Base-by-base conservation (phyloP, 2,888 invertebrate genomes). In the Andrena flavipes region DNA sequence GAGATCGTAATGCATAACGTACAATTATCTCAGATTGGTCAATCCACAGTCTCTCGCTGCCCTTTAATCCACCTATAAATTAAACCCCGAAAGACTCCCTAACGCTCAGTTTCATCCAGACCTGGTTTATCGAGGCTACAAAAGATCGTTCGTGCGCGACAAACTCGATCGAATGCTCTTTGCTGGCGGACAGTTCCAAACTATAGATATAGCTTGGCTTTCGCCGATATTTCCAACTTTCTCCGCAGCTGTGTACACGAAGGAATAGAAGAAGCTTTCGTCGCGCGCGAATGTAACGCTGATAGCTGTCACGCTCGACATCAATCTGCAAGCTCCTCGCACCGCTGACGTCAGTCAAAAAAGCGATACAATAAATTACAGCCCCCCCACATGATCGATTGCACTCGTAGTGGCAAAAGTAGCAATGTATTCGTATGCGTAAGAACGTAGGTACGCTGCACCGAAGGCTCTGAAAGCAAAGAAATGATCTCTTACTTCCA, bases 381-480 rank as follows among this genome's bases (percentile, higher is more conserved):
- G n/a, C 65, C 54, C 67, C 67, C 49, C 68, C 62, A 64, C 51
- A 51, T 68, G 49, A 54, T 72, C 76, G 80, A 82, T 74, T 65
- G 81, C 80, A 77, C 70, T 63, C 35, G 80, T 82, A 81, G 79
- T 82, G 54, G 74, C 77, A 23, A 64, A 84, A 76, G 35, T 68
- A 73, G 56, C 48, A 48, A 51, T 60, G 49, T 48, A 35, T 42
- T 35, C 63, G 60, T 79, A 73, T 62, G 76, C 68, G 68, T 71
- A 69, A 74, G 65, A 74, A 67, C 51, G 78, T 73, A 84, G 54
- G 62, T 60, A 26, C 42, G 59, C 70, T 88, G 81, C 84, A 80
- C 73, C 60, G 73, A 86, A 77, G 49, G 80, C 76, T 81, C 74
- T 80, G 73, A 84, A 42, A 82, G 67, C 84, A 65, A 79, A 73